Evolutionary conservation across 2,888 invertebrate species (phyloP), one percentile per base, ranked within the genome.

Genomic region (Erebia epiphron): DNA sequence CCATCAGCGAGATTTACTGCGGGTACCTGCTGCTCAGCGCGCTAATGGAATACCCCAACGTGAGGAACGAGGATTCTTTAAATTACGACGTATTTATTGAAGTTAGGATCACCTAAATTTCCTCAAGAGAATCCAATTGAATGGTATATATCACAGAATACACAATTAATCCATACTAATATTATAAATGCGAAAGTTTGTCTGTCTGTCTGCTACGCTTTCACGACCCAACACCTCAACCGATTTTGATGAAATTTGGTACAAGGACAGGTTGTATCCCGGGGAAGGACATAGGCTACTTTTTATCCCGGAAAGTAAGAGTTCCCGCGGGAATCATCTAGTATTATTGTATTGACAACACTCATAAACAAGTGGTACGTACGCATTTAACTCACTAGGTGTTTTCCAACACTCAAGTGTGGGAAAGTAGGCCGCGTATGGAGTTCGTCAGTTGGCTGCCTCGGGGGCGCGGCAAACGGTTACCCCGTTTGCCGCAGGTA

Each of bases 1-100:
- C 72, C 72, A 74, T 74, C 70, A 63, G 68, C 35, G 63, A 72
- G 72, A 74, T 74, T 74, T 74, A 74, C 72, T 68, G 67, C 63
- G 21, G 70, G 70, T 74, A 70, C 74, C 74, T 72, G 69, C 65
- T 67, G 26, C 16, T 57, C 8, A 58, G 57, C 46, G 67, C n/a
- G 56, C 41, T 67, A 58, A 67, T 67, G 49, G 67, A 67, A 57
- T 57, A 57, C 43, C 46, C 21, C 41, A 4, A 18, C 3, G 66
- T 26, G 49, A 58, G 43, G 41, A 21, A 46, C 49, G 57, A 18
- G 46, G 14, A 66, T 57, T 43, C 49, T 46, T 21, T 26, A 14
- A 16, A n/a, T 35, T 7, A 35, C 35, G 35, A 35, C 35, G 57
- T 46, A 21, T 26, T 57, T 21, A 64, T 64, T 64, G 64, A 64